Percentiles rank a stretch among this genome's conserved stretches.
phyloP scores from a whole-genome alignment of 2,888 invertebrate species.

The Ormyrus pomaceus region DNA sequence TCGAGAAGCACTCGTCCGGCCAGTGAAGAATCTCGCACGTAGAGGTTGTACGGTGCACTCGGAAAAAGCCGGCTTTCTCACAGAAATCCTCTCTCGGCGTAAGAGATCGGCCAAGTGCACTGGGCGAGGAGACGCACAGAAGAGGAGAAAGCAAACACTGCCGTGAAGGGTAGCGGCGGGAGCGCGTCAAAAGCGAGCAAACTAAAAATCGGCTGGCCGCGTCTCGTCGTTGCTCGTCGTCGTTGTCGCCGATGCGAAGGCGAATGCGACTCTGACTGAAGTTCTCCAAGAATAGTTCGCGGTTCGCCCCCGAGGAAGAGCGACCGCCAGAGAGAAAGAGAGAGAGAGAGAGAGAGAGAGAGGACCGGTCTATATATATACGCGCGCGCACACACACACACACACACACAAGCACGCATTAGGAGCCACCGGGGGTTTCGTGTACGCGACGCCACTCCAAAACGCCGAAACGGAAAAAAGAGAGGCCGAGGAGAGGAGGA shows the following conservation, averaged over 20 bases:
- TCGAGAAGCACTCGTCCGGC: no score
- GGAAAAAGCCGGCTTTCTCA: no score
- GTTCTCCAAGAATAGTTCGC: constrained; percentile 74
- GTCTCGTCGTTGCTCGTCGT: constrained; percentile 23
- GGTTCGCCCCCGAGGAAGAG: constrained; percentile 62
- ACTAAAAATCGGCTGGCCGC: constrained; percentile 15
- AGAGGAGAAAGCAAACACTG: no score
- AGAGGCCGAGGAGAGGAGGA: constrained; percentile 14
- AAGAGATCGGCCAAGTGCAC: no score
- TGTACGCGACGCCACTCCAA: neutral
- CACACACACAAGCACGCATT: neutral
- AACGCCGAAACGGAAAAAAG: constrained; percentile 9
- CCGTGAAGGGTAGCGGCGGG: no score
- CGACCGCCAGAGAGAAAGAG: constrained; percentile 51
- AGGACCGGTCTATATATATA: constrained; percentile 63
- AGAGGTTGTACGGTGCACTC: no score
- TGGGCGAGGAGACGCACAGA: no score
- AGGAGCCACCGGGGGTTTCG: constrained; percentile 12
- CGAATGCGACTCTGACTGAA: constrained; percentile 70
- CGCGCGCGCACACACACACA: constrained; percentile 52
- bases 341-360: constrained; percentile 20
- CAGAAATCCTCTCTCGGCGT: no score
- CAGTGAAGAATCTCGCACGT: no score
- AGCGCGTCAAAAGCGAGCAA: no score
- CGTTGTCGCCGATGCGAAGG: constrained; percentile 64